A percentile compares a stretch with the other conserved stretches of the same genome.
These are phyloP conservation scores for Panagrolaimus sp. DNA, from an alignment of 1,140 invertebrate genomes.

Conservation along the genomic window DNA sequence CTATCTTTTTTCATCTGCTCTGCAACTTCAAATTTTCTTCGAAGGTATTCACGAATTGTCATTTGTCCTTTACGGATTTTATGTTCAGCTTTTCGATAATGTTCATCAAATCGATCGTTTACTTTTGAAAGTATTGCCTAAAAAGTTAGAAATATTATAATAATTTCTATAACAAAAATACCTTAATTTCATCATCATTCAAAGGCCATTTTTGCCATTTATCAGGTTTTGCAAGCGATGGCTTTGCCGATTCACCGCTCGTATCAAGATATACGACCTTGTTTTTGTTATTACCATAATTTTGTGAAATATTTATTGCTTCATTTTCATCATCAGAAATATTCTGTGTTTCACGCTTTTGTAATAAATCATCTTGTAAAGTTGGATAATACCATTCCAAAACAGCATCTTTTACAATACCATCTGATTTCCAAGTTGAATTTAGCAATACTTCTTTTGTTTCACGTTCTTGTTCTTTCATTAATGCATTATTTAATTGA, in stretches of 20 bases:
- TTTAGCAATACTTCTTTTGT: not conserved
- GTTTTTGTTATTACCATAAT: not conserved
- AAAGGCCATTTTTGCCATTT: conserved; percentile 1
- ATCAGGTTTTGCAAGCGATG: too few species aligned
- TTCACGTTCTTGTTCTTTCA: not conserved
- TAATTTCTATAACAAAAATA: not conserved
- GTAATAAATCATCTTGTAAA: not conserved
- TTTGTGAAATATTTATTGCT: not conserved
- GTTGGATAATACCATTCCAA: not conserved
- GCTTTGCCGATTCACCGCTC: not conserved
- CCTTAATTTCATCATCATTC: conserved; percentile 1
- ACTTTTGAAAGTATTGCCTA: not conserved
- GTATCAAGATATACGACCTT: not conserved
- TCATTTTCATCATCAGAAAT: not conserved
- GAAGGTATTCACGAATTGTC: not conserved
- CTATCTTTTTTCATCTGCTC: not conserved
- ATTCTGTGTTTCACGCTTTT: not conserved
- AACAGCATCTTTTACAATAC: not conserved
- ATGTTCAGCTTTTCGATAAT: conserved; percentile 1
- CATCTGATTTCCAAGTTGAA: not conserved
- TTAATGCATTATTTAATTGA: not conserved
- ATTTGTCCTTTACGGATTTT: not conserved
- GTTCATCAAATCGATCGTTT: not conserved
- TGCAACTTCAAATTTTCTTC: not conserved
- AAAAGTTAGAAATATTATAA: not conserved